Evolutionary conservation across 2,888 invertebrate species (phyloP), one percentile per base, ranked within the genome.

Genomic region (Stenichneumon culpator): DNA sequence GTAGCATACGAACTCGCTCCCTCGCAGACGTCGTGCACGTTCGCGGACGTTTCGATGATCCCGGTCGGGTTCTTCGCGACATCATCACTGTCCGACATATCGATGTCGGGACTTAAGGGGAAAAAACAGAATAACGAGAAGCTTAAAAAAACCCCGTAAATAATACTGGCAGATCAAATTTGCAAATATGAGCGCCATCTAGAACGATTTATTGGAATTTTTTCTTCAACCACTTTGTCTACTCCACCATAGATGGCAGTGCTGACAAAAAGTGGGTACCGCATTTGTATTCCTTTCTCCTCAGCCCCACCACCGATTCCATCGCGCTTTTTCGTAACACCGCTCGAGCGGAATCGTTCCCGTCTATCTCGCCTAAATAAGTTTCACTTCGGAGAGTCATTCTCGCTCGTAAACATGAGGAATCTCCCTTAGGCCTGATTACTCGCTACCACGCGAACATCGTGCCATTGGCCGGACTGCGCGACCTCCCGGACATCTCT

Each of bases 41-140:
- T 78, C 44, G 54, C 57, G 25, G 65, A 50, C 63, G 79, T 79
- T 82, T 60, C 84, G 54, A 79, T 65, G 70, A 79, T 85, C 82
- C 81, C 81, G 81, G 84, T 63, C 78, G 73, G 63, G 72, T 74
- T 81, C 78, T 63, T 78, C 74, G 70, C 57, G 14, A 73, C 54
- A 69, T 36, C 50, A 67, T 36, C 69, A 14, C 72, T 32, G 57
- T n/a, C 50, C 70, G 47, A 83, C 54, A 52, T 70, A 70, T 79
- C 68, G 22, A 22, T n/a, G n/a, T n/a, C 67, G 19, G n/a, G 67
- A 80, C 54, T 67, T 25, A 16, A 22, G 50, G 4, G 0, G 11
- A 11, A 39, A 39, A 39, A 39, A 39, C 39, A 39, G 9, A 39
- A 11, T 39, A 9, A 39, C 39, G 11, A 39, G 11, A 11, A 3